Percentiles rank a stretch among this genome's conserved stretches.
These are phyloP conservation scores for Galerucella nymphaeae DNA, from an alignment of 2,888 invertebrate species.

Conservation along the genomic window DNA sequence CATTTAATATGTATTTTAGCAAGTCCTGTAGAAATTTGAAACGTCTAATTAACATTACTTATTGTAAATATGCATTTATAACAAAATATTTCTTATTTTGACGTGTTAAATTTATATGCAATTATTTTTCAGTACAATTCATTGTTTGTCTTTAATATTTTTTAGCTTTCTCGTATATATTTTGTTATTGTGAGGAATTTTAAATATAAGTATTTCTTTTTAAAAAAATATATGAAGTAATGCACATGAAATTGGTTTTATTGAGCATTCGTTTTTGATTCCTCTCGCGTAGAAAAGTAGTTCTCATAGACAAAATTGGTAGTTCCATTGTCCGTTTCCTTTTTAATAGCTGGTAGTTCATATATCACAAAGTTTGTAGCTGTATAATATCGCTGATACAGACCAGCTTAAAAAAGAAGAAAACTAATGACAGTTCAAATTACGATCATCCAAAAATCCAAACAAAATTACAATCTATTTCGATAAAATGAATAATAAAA, in stretches of 20 bases:
- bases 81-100: neutral
- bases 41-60: neutral
- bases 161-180: neutral
- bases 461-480: neutral
- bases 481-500: neutral
- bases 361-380: neutral
- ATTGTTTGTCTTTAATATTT: constrained; percentile 9
- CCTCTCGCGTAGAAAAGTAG: no score
- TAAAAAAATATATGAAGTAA: constrained; percentile 19
- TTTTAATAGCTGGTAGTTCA: neutral
- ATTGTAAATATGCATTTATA: constrained; percentile 15
- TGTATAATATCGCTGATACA: neutral
- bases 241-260: constrained; percentile 11
- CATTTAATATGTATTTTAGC: neutral
- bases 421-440: neutral
- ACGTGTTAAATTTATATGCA: neutral
- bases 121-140: constrained; percentile 9
- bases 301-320: no score
- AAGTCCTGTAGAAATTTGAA: neutral
- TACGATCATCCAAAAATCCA: neutral
- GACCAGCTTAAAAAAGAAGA: neutral
- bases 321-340: no score
- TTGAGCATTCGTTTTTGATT: neutral
- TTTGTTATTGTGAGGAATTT: constrained; percentile 10
- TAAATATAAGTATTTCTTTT: constrained; percentile 16